Evolutionary conservation across 2,888 invertebrate genomes (phyloP).

Genomic region (Philhelius pedissequus): DNA sequence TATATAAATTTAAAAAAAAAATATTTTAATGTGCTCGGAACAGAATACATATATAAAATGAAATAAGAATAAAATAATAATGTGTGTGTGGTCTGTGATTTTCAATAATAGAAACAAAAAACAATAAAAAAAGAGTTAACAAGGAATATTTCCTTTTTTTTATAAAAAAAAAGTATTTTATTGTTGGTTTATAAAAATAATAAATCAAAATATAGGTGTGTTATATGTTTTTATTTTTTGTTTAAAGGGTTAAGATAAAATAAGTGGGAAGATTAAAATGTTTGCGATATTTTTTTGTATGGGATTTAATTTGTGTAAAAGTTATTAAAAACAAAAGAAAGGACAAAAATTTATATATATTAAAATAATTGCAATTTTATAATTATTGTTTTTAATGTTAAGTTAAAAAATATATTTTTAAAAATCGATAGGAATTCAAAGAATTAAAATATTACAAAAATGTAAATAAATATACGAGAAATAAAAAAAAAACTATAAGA

Average conservation of each 20-base stretch:
- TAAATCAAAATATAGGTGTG: conserved; percentile 17
- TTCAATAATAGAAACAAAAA: conserved; percentile 45
- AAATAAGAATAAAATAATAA: conserved; percentile 37
- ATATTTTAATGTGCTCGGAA: background rate
- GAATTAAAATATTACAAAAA: conserved; percentile 31
- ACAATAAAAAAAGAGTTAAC: conserved; percentile 16
- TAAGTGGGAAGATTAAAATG: conserved; percentile 44
- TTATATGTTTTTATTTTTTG: background rate
- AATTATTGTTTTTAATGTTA: conserved; percentile 2
- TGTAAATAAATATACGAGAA: conserved; percentile 57
- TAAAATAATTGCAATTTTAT: background rate
- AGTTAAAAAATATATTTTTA: background rate
- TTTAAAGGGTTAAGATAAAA: conserved; percentile 31
- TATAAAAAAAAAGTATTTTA: background rate
- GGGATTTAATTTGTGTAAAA: conserved; percentile 43
- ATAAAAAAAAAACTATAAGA: conserved; percentile 13
- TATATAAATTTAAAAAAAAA: background rate
- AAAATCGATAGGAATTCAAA: conserved; percentile 6
- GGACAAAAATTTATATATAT: conserved; percentile 15
- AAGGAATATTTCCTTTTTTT: conserved; percentile 29
- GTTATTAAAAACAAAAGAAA: background rate
- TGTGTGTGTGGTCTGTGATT: conserved; percentile 68
- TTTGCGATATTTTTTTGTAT: conserved; percentile 42
- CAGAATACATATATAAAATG: background rate
- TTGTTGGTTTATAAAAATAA: conserved; percentile 32